Evolutionary conservation across 92 coral and sea anemone species (phyloP), one percentile per base, ranked within the genome.

Genomic region (Parazoanthus swiftii): DNA sequence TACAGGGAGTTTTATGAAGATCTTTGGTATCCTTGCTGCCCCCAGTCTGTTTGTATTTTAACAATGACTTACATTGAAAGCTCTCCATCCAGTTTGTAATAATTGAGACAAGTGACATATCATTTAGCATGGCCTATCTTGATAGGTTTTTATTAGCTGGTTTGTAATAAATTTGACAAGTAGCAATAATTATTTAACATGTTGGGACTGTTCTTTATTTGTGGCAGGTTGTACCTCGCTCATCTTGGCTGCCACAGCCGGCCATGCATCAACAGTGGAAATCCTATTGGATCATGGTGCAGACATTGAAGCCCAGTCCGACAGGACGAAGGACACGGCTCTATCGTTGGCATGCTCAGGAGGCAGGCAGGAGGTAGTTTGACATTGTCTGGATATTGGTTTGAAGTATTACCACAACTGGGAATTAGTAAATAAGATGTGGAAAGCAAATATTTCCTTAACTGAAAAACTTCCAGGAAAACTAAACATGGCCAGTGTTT

Each of bases 291-390:
- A 97, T 11, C 94, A 92, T 39, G 93, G 94, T 63, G 98, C 99
- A 48, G 99, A 97, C 35, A 97, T 97, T 70, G 99, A 97, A 86
- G 97, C 99, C n/a, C 99, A 97, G 89, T 97, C 99, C 8, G 99
- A 97, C 89, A 95, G 99, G 6, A 97, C 99, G 50, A 97, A 97
- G 86, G 99, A 97, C 83, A 97, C 99, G 25, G 99, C 99, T 48
- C 92, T 97, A 29, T 97, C 99, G 4, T 88, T 97, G 76, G 99
- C 99, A 43, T 97, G 99, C 88, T 97, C 99, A 42, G 99, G 99
- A 63, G 99, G 99, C 35, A 90, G 99, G 56, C 99, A 97, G 90
- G 99, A 97, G 97, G 99, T 97, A 25, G 23, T 20, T 54, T 54
- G 9, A 10, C 10, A 48, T 1, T 10, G 11, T 48, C 51, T 48